Conservation (phyloP, 2,888 invertebrate species). For the Scelioninae gen. 2 region DNA sequence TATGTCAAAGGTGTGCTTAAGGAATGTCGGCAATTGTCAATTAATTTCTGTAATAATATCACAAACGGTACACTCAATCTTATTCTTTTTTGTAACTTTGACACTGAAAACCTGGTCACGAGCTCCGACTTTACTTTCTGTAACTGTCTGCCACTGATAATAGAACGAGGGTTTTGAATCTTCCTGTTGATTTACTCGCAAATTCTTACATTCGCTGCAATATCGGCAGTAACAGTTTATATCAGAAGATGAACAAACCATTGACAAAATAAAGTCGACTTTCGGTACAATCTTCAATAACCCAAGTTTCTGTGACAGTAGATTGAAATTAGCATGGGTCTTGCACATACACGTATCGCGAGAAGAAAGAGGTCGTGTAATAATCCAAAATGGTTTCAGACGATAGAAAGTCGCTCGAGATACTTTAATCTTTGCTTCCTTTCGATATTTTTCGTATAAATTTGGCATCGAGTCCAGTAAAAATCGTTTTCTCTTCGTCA, state of each 20-base stretch:
- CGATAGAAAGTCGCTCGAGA: constrained; percentile 29
- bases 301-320: constrained; percentile 25
- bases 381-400: constrained; percentile 38
- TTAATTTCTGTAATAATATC: constrained; percentile 38
- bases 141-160: constrained; percentile 37
- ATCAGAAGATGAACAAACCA: too few species aligned
- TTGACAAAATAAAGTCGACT: too few species aligned
- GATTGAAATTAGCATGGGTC: constrained; percentile 38
- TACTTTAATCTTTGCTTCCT: constrained; percentile 30
- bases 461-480: constrained; percentile 41
- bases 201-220: constrained; percentile 47
- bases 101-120: constrained; percentile 17
- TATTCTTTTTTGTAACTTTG: constrained; percentile 42
- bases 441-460: constrained; percentile 28
- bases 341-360: constrained; percentile 41
- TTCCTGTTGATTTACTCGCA: constrained; percentile 5
- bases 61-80: constrained; percentile 23
- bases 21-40: constrained; percentile 5
- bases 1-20: constrained; percentile 23
- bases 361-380: constrained; percentile 21
- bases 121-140: too few species aligned
- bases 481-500: constrained; percentile 39
- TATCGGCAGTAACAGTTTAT: too few species aligned
- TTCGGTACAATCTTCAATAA: constrained; percentile 28
- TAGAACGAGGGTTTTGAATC: constrained; percentile 24